Base-by-base conservation (phyloP, 1,140 invertebrate species). In the Sarcophaga peregrina region DNA sequence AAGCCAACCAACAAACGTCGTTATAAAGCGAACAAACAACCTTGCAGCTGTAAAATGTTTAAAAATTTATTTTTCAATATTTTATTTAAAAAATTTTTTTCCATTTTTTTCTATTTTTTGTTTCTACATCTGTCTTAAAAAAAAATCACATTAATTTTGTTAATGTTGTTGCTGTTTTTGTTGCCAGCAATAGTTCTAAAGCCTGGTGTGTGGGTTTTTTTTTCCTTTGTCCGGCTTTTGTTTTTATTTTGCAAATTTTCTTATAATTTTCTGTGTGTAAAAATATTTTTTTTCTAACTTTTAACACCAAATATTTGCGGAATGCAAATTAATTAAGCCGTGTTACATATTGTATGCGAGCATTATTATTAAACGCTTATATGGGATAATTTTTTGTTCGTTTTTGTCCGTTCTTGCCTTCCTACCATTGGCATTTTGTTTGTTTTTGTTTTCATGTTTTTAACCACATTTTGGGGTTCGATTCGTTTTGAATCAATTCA, bases 251-350 rank as follows among this genome's bases (percentile, higher is more conserved):
- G 62, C 17, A 25, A n/a, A 17, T 25, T 17, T 62, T 62, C 58
- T 1, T 7, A 72, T 25, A 25, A 50, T 50, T 78, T 76, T 76
- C n/a, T 17, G 8, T 47, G 50, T 48, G 47, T 50, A 50, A 52
- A 78, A 37, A 2, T 37, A 2, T 50, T 78, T 78, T 50, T 68
- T 52, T 52, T 52, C 5, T 9, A 17, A 50, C 75, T n/a, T 78
- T 47, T 50, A 78, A 50, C 46, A 50, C 47, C 75, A 78, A 78
- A 78, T 78, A 78, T 78, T 78, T 78, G 48, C 17, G 75, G 75
- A 78, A 78, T 78, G 75, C 48, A 78, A 78, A 78, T 78, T 78
- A 78, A 78, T 78, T 78, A 78, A 78, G 75, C 50, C 75, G 50
- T 78, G 75, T 78, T 78, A 48, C 62, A 8, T 54, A 11, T 54